Evolutionary conservation across 2,797 vertebrate genomes (phyloP).

Genomic region (Coracias cyanogaster): DNA sequence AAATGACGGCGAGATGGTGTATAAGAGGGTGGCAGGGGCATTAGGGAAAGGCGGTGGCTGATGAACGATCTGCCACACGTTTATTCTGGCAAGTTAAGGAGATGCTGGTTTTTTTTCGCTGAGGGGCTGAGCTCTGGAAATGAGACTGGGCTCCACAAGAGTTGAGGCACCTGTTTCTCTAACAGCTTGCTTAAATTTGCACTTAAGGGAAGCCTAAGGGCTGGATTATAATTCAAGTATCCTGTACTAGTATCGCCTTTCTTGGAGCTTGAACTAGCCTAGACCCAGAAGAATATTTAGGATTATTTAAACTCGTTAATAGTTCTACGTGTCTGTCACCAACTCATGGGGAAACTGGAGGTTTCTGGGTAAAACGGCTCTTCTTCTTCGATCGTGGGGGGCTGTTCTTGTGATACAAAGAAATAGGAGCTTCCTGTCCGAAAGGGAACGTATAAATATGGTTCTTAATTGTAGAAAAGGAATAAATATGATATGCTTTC

Average conservation of each 20-base stretch:
- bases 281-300: not conserved
- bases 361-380: not conserved
- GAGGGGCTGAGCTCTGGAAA: not conserved
- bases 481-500: not conserved
- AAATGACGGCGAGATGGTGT: not conserved
- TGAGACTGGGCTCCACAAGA: not conserved
- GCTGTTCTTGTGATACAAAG: not conserved
- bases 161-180: not conserved
- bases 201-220: not conserved
- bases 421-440: no score
- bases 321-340: not conserved
- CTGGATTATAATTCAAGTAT: not conserved
- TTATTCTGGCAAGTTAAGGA: not conserved
- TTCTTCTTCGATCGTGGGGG: not conserved
- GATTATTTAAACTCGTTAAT: not conserved
- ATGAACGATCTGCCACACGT: not conserved
- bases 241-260: not conserved
- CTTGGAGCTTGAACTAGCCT: not conserved
- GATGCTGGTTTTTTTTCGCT: not conserved
- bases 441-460: not conserved
- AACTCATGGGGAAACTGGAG: not conserved
- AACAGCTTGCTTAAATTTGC: not conserved
- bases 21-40: not conserved
- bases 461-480: not conserved
- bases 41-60: not conserved